Percentiles rank a stretch among this genome's conserved stretches.
Conservation (phyloP, 2,113 vertebrate genomes). For the Aleadryas rufinucha region DNA sequence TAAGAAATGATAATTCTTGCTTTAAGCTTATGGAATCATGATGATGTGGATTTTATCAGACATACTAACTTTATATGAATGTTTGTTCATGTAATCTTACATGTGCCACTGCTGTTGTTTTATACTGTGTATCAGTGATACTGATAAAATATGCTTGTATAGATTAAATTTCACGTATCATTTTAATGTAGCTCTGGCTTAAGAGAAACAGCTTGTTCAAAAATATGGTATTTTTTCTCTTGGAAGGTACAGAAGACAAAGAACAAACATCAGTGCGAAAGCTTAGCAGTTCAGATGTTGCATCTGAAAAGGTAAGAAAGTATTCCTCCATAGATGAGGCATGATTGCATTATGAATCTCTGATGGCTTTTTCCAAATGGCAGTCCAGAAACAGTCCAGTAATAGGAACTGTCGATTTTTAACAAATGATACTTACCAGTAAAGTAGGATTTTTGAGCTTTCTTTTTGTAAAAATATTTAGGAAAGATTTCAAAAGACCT, state of each 20-base stretch:
- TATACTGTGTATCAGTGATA: background rate
- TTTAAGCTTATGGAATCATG: background rate
- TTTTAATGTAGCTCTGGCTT: background rate
- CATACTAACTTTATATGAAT: background rate
- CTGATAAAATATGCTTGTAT: background rate
- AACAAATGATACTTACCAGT: background rate
- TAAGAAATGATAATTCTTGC: background rate
- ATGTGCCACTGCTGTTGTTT: background rate
- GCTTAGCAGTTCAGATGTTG: constrained; percentile 65
- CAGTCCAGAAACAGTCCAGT: background rate
- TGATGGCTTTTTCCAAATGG: background rate
- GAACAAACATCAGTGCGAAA: constrained; percentile 71
- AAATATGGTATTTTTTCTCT: constrained; percentile 17
- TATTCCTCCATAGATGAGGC: background rate
- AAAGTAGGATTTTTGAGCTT: background rate
- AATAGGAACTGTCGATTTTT: background rate
- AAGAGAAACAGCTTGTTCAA: background rate
- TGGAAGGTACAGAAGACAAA: constrained; percentile 71
- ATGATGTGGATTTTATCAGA: background rate
- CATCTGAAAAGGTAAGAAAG: constrained; percentile 76
- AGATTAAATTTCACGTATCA: background rate
- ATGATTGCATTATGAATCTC: background rate
- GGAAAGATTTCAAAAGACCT: background rate
- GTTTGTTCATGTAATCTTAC: background rate
- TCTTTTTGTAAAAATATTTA: background rate